Evolutionary conservation across 2,113 vertebrate species (phyloP), one percentile per base, ranked within the genome.

Genomic region (Sylvia atricapilla): DNA sequence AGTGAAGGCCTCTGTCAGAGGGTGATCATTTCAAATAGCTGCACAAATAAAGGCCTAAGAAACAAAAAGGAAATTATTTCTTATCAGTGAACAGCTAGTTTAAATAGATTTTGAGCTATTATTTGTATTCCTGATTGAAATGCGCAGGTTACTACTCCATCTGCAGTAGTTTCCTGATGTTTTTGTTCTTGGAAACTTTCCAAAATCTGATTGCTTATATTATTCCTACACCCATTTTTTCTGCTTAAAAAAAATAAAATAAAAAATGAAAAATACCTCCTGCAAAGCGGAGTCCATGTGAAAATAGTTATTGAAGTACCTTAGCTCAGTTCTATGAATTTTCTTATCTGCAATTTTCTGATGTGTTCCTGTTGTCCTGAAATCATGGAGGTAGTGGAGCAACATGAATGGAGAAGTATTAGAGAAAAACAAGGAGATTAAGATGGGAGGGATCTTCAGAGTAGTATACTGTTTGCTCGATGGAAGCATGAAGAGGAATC

Each of bases 161-260:
- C 84, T 92, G 63, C 94, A 80, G 49, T 75, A 72, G 50, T 74
- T 95, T 86, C 35, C 39, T 70, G 47, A 88, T 25, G 44, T 80
- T 86, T 92, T 75, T 92, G 47, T 31, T 81, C 79, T 64, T 93
- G 85, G 87, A 78, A 84, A 37, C 28, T 73, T 84, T 94, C 90
- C 87, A 94, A 75, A 68, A 86, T 95, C 72, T 90, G 68, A 88
- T 90, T 83, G 83, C 39, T 90, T 83, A n/a, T 70, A 43, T 90
- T 84, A 80, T 64, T 89, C 66, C 31, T 83, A 15, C 56, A 80
- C 73, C 19, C 2, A 2, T 87, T 64, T 72, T 64, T 33, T 27
- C 2, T 58, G 33, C 22, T 60, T 50, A 4, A 43, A 43, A 55
- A n/a, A 41, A n/a, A n/a, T 14, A 5, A 1, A 35, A 39, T 44